A percentile compares a stretch with the other conserved stretches of the same genome.
Evolutionary conservation across 2,113 vertebrate genomes (phyloP).

Genomic region (Scophthalmus maximus): DNA sequence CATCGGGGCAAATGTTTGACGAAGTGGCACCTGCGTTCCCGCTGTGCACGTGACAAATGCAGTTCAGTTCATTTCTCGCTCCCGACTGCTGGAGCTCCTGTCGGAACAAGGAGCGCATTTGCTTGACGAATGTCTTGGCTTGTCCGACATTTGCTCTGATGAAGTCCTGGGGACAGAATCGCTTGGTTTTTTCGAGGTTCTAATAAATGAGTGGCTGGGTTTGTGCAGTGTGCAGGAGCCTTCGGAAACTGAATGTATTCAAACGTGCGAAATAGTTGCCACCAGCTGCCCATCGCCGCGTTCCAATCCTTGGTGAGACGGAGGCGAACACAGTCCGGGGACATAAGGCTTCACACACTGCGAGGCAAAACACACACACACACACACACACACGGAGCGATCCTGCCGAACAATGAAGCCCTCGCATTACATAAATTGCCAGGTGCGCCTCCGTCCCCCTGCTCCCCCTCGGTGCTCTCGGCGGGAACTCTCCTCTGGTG

Average conservation of each 20-base stretch:
- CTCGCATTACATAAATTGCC: slow-evolving; percentile 50
- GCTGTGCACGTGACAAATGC: not conserved
- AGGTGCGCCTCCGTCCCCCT: slow-evolving; percentile 22
- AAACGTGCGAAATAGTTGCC: slow-evolving; percentile 50
- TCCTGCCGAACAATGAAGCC: slow-evolving; percentile 52
- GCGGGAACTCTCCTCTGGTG: slow-evolving; percentile 36
- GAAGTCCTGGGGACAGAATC: not conserved
- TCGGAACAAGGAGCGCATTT: not conserved
- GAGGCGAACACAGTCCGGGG: slow-evolving; percentile 26
- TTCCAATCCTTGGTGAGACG: slow-evolving; percentile 36
- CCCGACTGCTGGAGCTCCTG: not conserved
- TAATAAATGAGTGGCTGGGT: not conserved
- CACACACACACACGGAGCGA: slow-evolving; percentile 23
- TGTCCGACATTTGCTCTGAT: not conserved
- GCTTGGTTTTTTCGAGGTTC: not conserved
- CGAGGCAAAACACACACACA: slow-evolving; percentile 23
- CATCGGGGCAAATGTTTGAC: no score
- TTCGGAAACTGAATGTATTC: slow-evolving; percentile 24
- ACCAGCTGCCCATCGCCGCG: slow-evolving; percentile 56
- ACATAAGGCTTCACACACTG: slow-evolving; percentile 42
- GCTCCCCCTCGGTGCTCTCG: slow-evolving; percentile 15
- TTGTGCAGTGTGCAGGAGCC: not conserved
- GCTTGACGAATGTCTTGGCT: not conserved
- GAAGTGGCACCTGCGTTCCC: no score
- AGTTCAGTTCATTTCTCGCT: not conserved